These are phyloP conservation scores for Holacanthella duospinosa DNA, from an alignment of 2,888 invertebrate genomes.

Conservation along the genomic window DNA sequence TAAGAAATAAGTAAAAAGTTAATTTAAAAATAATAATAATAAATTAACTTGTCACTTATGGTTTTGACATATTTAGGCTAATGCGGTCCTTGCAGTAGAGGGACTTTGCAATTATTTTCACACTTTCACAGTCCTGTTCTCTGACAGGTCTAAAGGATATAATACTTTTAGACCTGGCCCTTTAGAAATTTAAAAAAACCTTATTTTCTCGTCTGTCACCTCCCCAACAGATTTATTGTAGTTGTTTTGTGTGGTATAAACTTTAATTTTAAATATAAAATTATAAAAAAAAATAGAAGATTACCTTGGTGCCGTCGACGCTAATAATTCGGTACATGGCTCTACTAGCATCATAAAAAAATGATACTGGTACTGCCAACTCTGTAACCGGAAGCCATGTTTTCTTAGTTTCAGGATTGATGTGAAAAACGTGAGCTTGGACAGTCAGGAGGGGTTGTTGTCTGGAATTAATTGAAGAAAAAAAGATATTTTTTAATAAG, in stretches of 20 bases:
- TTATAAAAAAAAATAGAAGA: background rate
- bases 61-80: background rate
- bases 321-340: slow-evolving; percentile 93
- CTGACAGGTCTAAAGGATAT: no score
- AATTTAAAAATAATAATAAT: no score
- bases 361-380: slow-evolving; percentile 85
- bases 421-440: slow-evolving; percentile 97
- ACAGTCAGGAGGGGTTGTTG: slow-evolving; percentile 98
- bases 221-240: background rate
- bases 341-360: slow-evolving; percentile 90
- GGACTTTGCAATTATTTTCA: background rate
- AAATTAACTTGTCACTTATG: slow-evolving; percentile 3
- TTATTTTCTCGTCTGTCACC: background rate
- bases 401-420: slow-evolving; percentile 94
- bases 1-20: slow-evolving; percentile 20
- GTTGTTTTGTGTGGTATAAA: background rate
- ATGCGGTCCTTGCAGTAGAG: background rate
- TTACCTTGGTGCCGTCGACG: slow-evolving; percentile 88
- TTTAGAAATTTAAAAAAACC: no score
- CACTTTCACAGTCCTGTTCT: background rate
- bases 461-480: slow-evolving; percentile 47
- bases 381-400: slow-evolving; percentile 95
- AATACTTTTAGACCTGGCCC: no score
- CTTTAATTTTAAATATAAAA: background rate
- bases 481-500: background rate